Percentiles rank a stretch among this genome's conserved stretches.
phyloP scores from a whole-genome alignment of 1,140 invertebrate species.

The Heliconius hewitsoni region DNA sequence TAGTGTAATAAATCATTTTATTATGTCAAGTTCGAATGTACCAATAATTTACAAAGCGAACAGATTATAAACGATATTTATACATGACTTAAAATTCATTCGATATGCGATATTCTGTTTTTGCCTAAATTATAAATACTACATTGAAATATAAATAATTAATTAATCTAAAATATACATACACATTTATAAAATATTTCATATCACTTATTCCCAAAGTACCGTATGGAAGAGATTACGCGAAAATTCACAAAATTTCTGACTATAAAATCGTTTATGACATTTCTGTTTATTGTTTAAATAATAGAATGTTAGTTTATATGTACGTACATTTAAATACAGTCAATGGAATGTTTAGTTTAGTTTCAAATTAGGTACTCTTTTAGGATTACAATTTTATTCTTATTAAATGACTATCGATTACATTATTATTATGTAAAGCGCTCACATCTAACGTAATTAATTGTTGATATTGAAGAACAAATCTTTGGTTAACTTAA shows the following conservation, averaged over 20 bases:
- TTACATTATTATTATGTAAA: conserved; percentile 8
- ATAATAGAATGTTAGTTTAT: not conserved
- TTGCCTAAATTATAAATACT: conserved; percentile 26
- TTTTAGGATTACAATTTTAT: not conserved
- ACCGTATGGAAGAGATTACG: conserved; percentile 6
- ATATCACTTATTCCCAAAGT: conserved; percentile 51
- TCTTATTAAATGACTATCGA: not conserved
- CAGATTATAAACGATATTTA: not conserved
- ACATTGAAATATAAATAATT: conserved; percentile 65
- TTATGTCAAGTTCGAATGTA: not conserved
- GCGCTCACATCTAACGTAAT: conserved; percentile 2
- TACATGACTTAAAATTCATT: conserved; percentile 24
- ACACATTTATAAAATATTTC: conserved; percentile 43
- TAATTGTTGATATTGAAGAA: conserved; percentile 1
- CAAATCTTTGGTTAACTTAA: conserved; percentile 43
- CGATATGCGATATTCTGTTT: conserved; percentile 11
- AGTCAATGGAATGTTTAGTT: not conserved
- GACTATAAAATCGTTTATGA: not conserved
- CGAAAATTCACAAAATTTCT: not conserved
- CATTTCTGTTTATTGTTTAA: not conserved
- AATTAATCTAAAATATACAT: conserved; percentile 56
- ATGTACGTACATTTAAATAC: not conserved
- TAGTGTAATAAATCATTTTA: not conserved
- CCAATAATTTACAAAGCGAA: not conserved
- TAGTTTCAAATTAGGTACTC: not conserved